Percentiles rank a stretch among this genome's conserved stretches.
phyloP scores from a whole-genome alignment of 2,113 vertebrate species.

The Microcebus ravelobensis region DNA sequence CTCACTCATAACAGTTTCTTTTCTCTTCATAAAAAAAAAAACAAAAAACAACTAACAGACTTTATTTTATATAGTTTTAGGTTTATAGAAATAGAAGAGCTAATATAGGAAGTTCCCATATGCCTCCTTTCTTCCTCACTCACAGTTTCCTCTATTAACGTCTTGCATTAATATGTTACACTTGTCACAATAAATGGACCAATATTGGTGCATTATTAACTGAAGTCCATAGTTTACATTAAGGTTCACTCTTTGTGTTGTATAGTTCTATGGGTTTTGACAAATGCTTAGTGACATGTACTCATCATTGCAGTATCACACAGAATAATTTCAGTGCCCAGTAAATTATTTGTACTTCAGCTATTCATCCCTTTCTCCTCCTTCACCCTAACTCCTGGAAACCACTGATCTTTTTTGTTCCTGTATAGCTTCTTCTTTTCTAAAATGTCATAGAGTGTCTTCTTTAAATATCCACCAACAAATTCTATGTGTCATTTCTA shows the following conservation, averaged over 20 bases:
- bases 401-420: not conserved
- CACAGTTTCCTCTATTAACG: not conserved
- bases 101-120: not conserved
- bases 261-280: not conserved
- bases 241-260: not conserved
- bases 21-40: not conserved
- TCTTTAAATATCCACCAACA: not conserved
- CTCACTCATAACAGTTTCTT: not conserved
- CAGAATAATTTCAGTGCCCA: not conserved
- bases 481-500: not conserved
- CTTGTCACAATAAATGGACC: not conserved
- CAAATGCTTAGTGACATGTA: not conserved
- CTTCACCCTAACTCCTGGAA: accelerated
- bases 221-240: not conserved
- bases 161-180: not conserved
- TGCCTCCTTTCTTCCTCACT: not conserved
- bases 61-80: not conserved
- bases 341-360: not conserved
- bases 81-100: not conserved
- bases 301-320: not conserved
- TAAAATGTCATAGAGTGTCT: not conserved
- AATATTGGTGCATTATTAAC: not conserved
- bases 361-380: not conserved
- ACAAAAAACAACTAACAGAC: not conserved
- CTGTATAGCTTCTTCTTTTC: not conserved